These are phyloP conservation scores for Ooceraea biroi DNA, from an alignment of 1,140 invertebrate species.

Conservation along the genomic window DNA sequence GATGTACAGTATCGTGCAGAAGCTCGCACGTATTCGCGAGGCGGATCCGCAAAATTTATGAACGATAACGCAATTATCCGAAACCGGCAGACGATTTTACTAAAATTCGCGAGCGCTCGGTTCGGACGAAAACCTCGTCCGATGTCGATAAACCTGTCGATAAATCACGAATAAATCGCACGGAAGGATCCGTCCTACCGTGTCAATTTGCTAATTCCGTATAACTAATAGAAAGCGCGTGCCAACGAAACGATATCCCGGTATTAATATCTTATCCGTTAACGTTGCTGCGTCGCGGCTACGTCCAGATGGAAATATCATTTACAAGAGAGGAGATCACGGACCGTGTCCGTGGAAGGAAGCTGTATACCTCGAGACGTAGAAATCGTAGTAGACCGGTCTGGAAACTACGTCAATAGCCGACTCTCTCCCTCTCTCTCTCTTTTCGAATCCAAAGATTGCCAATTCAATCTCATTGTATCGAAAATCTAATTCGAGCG, in stretches of 20 bases:
- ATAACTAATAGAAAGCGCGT: slow-evolving; percentile 43
- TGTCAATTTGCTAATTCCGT: slow-evolving; percentile 46
- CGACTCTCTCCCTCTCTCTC: slow-evolving; percentile 47
- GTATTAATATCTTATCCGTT: slow-evolving; percentile 4
- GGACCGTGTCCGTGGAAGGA: background rate
- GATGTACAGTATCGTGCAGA: slow-evolving; percentile 16
- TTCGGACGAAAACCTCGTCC: background rate
- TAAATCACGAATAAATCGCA: slow-evolving; percentile 11
- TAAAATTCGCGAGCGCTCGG: background rate
- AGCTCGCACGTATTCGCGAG: background rate
- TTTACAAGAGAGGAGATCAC: background rate
- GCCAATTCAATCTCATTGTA: background rate
- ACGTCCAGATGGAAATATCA: slow-evolving; percentile 6
- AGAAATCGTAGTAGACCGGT: background rate
- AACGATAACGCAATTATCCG: background rate
- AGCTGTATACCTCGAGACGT: slow-evolving; percentile 15
- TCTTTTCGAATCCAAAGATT: background rate
- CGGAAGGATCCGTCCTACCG: background rate
- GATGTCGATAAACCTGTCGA: background rate
- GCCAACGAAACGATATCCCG: slow-evolving; percentile 25
- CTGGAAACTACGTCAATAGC: slow-evolving; percentile 37
- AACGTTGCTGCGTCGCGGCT: slow-evolving; percentile 1
- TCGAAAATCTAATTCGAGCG: background rate
- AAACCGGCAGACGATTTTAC: background rate
- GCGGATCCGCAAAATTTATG: background rate